Base-by-base conservation (phyloP, 1,140 invertebrate species). In the Aplysia californica region DNA sequence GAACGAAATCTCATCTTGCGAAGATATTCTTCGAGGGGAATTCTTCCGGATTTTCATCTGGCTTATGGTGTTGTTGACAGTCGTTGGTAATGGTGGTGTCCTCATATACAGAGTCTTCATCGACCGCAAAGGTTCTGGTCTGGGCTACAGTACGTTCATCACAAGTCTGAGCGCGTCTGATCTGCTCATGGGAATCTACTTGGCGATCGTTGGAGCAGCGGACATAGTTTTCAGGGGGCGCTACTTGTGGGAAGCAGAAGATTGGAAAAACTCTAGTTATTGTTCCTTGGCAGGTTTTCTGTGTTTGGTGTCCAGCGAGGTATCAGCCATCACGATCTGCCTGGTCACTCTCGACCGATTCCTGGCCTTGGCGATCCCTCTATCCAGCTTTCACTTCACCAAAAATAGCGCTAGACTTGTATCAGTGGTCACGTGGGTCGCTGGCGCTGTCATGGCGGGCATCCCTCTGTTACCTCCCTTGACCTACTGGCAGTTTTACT, bases 281-380 rank as follows among this genome's bases (percentile, higher is more conserved):
- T 77, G 76, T n/a, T 64, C 64, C 10, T 39, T 70, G 0, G 76
- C 76, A 20, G 76, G 76, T 1, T 77, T 77, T 67, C 44, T 77
- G 15, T 77, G 68, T 23, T 39, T 77, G 2, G 10, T 71, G 56
- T 77, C 76, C 59, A 72, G 59, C 29, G 69, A 77, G 50, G 67
- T 68, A 33, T 77, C 76, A 2, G 76, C 77, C 3, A 41, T 74
- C 26, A 59, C 75, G 21, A 78, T 78, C 56, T 74, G 69, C n/a
- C 50, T 78, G 0, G 85, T 88, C 10, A 84, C 87, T 1, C 21
- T 84, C 3, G 77, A 78, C 66, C 44, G 77, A 36, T 50, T 78
- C 26, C 39, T 78, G 3, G 71, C 72, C 2, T 55, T 78, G 10
- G 44, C 70, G 2, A 74, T 78, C 55, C 77, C 77, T 10, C 66